Conservation (phyloP, 2,113 vertebrate genomes). For the Mobula birostris region DNA sequence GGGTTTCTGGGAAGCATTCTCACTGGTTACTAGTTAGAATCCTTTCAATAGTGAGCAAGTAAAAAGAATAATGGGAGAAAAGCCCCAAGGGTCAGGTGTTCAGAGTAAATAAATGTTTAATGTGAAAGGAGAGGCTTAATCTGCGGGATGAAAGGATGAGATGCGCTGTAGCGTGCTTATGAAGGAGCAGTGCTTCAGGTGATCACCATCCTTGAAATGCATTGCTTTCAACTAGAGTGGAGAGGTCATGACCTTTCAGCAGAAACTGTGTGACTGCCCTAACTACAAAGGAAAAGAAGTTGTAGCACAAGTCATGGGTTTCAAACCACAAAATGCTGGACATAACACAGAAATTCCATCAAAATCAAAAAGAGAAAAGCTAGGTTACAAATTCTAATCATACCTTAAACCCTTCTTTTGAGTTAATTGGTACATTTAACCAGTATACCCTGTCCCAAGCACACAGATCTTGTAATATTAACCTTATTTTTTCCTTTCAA, state of each 20-base stretch:
- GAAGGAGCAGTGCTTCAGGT: slow-evolving; percentile 16
- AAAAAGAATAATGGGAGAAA: slow-evolving; percentile 18
- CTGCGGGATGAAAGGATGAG: slow-evolving; percentile 20
- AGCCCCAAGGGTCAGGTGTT: slow-evolving; percentile 31
- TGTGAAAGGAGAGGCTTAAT: slow-evolving; percentile 29
- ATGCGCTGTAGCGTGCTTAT: not conserved
- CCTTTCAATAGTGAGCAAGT: not conserved
- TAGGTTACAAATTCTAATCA: not conserved
- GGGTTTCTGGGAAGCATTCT: not conserved
- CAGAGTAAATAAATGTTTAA: slow-evolving; percentile 34
- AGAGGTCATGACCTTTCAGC: not conserved
- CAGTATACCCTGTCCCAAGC: not conserved
- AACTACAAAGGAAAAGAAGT: not conserved
- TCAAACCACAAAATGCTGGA: not conserved
- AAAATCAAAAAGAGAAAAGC: not conserved
- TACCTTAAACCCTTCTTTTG: not conserved
- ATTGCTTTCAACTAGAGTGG: slow-evolving; percentile 3
- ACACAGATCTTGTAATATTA: not conserved
- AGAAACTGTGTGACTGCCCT: not conserved
- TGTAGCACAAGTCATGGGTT: not conserved
- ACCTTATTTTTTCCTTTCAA: not conserved
- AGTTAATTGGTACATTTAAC: not conserved
- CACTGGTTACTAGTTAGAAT: not conserved
- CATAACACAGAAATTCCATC: not conserved
- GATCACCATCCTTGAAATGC: slow-evolving; percentile 4